Evolutionary conservation across 2,113 vertebrate species (phyloP).

Genomic region (human (Homo sapiens)): GRCh38 chr4:95685001-95685500

Average conservation of each 20-base stretch:
- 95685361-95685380: too few species aligned
- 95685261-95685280: background rate
- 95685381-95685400: too few species aligned
- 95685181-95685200: constrained; percentile 17
- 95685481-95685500: too few species aligned
- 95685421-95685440: too few species aligned
- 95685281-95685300: background rate
- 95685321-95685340: too few species aligned
- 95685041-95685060: background rate
- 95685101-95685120: constrained; percentile 32
- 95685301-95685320: background rate
- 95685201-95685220: constrained; percentile 15
- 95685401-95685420: too few species aligned
- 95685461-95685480: too few species aligned
- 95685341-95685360: too few species aligned
- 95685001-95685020: background rate
- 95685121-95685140: background rate
- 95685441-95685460: too few species aligned
- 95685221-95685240: constrained; percentile 9
- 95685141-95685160: background rate
- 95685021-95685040: background rate
- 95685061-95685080: background rate
- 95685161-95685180: constrained; percentile 11
- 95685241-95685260: constrained; percentile 55
- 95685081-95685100: background rate